Evolutionary conservation across 2,797 vertebrate species (phyloP), one percentile per base, ranked within the genome.

Genomic region (Coreius guichenoti): DNA sequence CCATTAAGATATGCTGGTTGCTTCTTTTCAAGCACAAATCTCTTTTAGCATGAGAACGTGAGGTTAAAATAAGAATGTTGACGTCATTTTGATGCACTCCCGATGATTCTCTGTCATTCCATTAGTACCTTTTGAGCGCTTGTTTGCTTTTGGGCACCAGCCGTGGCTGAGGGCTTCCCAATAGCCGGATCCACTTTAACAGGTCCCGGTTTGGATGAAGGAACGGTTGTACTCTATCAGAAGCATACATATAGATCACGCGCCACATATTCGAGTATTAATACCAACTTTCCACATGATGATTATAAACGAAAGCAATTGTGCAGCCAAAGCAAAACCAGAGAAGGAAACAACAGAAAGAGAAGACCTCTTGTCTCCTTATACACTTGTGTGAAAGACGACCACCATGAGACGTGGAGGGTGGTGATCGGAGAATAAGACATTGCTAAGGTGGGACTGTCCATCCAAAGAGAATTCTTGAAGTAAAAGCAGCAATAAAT

Each of bases 171-270:
- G 23, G 81, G 49, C 79, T 86, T 89, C 0, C n/a, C 49, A 36
- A 80, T 84, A 63, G 87, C 51, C 8, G 90, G 87, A 87, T 91
- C 92, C 65, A 70, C 86, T 83, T 94, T 93, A 82, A 86, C 77
- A 68, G 77, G 83, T 43, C 91, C 91, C n/a, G 83, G 87, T 91
- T 91, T 93, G 87, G 91, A 88, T 21, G 89, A 49, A 54, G 80
- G 61, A 70, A 85, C 8, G 1, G 74, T 33, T 36, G 84, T 81
- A 70, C 73, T 87, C 89, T 90, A 88, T 81, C 79, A 85, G 51
- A 65, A 83, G 80, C 77, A 87, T 4, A 85, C n/a, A n/a, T n/a
- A n/a, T n/a, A n/a, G n/a, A n/a, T n/a, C n/a, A n/a, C 0, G 23
- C 17, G 56, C 78, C 81, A 78, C 33, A 76, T 54, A 36, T 83